Conservation (phyloP, 2,797 vertebrate genomes). For the Nyctibius grandis region DNA sequence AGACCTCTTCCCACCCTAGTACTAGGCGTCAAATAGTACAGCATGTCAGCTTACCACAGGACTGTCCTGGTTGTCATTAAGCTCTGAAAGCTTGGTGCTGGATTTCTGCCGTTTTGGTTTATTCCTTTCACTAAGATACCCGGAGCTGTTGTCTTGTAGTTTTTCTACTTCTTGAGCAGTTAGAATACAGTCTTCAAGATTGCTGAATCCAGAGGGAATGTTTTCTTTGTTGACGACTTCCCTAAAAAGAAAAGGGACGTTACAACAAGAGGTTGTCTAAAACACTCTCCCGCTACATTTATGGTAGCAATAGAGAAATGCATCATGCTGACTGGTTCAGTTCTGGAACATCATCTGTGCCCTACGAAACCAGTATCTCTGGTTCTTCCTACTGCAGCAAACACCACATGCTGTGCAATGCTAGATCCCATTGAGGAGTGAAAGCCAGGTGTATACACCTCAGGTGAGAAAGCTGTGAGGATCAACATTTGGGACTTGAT, state of each 20-base stretch:
- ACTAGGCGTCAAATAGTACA: background rate
- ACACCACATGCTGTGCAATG: background rate
- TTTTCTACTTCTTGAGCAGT: constrained; percentile 73
- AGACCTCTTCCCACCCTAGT: background rate
- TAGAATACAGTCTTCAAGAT: constrained; percentile 72
- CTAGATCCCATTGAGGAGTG: background rate
- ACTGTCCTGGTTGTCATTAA: constrained; percentile 79
- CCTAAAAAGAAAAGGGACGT: constrained; percentile 54
- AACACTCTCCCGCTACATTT: background rate
- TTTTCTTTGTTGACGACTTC: constrained; percentile 89
- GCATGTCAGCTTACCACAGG: constrained; percentile 77
- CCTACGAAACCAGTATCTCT: background rate
- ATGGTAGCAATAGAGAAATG: background rate
- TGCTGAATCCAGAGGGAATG: constrained; percentile 78
- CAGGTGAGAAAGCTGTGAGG: background rate
- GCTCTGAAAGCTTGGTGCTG: constrained; percentile 78
- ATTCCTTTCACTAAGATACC: constrained; percentile 69
- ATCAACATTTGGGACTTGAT: background rate
- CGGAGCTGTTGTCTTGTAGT: constrained; percentile 63
- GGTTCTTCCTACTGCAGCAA: background rate
- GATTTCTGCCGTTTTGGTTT: constrained; percentile 84
- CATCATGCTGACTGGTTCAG: background rate
- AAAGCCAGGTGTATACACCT: background rate
- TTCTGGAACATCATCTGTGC: background rate
- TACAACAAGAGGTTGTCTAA: background rate